Percentiles rank a stretch among this genome's conserved stretches.
Evolutionary conservation across 2,113 vertebrate species (phyloP).

Genomic region (Atherinomorus stipes): DNA sequence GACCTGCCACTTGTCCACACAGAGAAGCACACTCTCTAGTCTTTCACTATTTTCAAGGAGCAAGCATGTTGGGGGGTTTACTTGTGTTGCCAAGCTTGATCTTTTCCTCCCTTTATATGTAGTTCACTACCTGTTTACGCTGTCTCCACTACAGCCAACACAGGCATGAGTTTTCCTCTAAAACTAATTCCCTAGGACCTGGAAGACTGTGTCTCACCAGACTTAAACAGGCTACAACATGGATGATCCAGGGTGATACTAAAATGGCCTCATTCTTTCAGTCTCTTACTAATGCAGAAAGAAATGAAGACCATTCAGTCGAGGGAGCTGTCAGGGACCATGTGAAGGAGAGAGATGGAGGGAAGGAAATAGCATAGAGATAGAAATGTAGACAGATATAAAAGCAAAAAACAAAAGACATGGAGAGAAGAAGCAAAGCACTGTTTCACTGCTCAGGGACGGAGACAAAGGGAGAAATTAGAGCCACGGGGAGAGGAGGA

Average conservation of each 20-base stretch:
- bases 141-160: conserved; percentile 6
- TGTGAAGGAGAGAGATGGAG: conserved; percentile 9
- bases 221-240: conserved; percentile 24
- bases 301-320: conserved; percentile 43
- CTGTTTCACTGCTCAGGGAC: conserved; percentile 29
- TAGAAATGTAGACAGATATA: conserved; percentile 31
- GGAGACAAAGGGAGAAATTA: conserved; percentile 52
- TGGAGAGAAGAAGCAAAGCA: conserved; percentile 36
- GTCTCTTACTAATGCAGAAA: conserved; percentile 39
- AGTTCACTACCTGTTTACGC: conserved; percentile 28
- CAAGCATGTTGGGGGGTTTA: conserved; percentile 26
- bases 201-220: conserved; percentile 20
- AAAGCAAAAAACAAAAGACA: conserved; percentile 50
- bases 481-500: conserved; percentile 42
- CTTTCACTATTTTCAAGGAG: conserved; percentile 21
- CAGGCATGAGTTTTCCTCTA: background rate
- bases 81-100: conserved; percentile 27
- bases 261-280: conserved; percentile 75
- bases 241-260: conserved; percentile 46
- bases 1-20: conserved; percentile 33
- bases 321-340: conserved; percentile 31
- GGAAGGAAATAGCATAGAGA: conserved; percentile 21
- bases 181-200: conserved; percentile 33
- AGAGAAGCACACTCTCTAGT: conserved; percentile 16
- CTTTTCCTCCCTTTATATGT: conserved; percentile 22